phyloP scores from a whole-genome alignment of 1,140 invertebrate genomes.

The Battus philenor region DNA sequence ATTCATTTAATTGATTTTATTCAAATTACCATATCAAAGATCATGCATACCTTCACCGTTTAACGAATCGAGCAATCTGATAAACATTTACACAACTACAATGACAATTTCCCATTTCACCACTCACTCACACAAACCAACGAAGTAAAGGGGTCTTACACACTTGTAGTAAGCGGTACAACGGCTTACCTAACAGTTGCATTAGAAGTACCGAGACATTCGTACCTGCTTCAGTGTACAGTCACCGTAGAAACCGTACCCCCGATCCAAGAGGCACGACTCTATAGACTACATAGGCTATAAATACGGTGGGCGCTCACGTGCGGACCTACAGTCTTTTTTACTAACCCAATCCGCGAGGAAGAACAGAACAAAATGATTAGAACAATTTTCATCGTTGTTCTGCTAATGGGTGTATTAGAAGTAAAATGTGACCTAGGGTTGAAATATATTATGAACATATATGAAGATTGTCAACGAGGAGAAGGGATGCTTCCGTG shows the following conservation, averaged over 20 bases:
- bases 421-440: constrained; percentile 60
- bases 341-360: constrained; percentile 37
- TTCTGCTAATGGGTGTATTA: constrained; percentile 25
- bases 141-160: constrained; percentile 21
- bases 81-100: too few species aligned
- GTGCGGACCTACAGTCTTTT: constrained; percentile 46
- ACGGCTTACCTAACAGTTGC: not conserved
- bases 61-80: too few species aligned
- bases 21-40: too few species aligned
- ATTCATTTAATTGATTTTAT: too few species aligned
- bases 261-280: constrained; percentile 44
- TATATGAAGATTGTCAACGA: constrained; percentile 80
- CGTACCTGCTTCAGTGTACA: constrained; percentile 19
- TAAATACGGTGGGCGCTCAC: constrained; percentile 43
- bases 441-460: constrained; percentile 74
- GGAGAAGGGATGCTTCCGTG: constrained; percentile 80
- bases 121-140: constrained; percentile 39
- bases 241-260: constrained; percentile 36
- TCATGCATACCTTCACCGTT: too few species aligned
- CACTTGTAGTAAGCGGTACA: constrained; percentile 19
- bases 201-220: not conserved
- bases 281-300: constrained; percentile 53
- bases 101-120: constrained; percentile 40
- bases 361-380: constrained; percentile 31
- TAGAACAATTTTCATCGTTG: constrained; percentile 28